These are phyloP conservation scores for Stegophylla sp. DNA, from an alignment of 2,888 invertebrate genomes.

Conservation along the genomic window DNA sequence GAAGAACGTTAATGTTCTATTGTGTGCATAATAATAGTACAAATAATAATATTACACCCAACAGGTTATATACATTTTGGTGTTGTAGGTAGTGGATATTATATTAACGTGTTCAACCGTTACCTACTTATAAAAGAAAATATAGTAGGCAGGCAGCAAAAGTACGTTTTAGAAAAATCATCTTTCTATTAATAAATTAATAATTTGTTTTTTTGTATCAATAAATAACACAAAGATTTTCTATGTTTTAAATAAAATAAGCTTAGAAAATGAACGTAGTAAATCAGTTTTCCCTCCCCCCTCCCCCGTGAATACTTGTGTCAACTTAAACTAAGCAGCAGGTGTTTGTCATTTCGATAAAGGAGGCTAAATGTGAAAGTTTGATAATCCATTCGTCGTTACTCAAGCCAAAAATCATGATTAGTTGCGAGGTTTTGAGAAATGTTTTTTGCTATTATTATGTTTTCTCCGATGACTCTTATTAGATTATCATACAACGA, in stretches of 20 bases:
- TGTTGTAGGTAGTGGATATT: too few relatives aligned
- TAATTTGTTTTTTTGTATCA: neutral
- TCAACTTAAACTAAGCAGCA: neutral
- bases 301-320: neutral
- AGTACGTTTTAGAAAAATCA: too few relatives aligned
- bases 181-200: neutral
- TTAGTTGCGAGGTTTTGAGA: slow-evolving; percentile 15
- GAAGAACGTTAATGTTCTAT: neutral
- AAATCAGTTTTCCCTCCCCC: slow-evolving; percentile 22
- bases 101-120: neutral
- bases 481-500: neutral
- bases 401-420: slow-evolving; percentile 19
- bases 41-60: neutral
- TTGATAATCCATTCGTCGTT: slow-evolving; percentile 5
- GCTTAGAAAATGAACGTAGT: neutral
- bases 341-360: slow-evolving; percentile 41
- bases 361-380: slow-evolving; percentile 58
- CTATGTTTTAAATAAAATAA: neutral
- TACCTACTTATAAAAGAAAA: neutral
- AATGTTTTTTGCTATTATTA: slow-evolving; percentile 15
- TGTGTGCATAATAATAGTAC: neutral
- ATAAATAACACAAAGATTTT: too few relatives aligned
- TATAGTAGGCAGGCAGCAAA: too few relatives aligned
- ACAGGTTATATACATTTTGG: too few relatives aligned
- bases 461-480: neutral